Conservation (phyloP, 2,797 vertebrate genomes). For the Cottoperca gobio region DNA sequence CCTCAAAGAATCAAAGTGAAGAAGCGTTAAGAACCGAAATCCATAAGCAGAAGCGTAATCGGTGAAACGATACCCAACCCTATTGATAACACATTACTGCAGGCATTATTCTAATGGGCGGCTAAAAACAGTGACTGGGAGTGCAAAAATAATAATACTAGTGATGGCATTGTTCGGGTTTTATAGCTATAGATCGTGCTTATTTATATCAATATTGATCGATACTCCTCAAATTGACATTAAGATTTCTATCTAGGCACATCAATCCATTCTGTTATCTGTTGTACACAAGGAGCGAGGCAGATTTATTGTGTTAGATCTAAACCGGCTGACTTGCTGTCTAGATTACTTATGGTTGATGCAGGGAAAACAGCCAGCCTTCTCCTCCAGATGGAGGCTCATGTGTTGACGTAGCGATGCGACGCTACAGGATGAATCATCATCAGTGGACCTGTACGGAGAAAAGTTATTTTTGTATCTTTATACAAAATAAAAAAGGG, state of each 20-base stretch:
- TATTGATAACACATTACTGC: too few relatives aligned
- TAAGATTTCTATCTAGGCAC: background rate
- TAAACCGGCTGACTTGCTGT: background rate
- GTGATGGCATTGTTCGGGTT: too few relatives aligned
- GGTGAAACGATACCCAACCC: too few relatives aligned
- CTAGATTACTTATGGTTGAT: background rate
- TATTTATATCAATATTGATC: background rate
- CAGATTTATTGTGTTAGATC: background rate
- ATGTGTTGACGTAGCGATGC: background rate
- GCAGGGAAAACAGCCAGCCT: constrained; percentile 41
- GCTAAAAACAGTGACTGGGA: too few relatives aligned
- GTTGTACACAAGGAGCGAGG: background rate
- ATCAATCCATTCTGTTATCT: background rate
- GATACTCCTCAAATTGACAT: background rate
- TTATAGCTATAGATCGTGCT: background rate
- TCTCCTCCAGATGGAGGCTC: constrained; percentile 41
- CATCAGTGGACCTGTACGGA: background rate
- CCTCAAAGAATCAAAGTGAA: too few relatives aligned
- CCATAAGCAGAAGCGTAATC: too few relatives aligned
- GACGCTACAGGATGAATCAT: background rate
- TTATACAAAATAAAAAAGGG: background rate
- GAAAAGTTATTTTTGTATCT: background rate
- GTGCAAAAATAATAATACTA: too few relatives aligned
- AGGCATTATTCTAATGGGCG: too few relatives aligned
- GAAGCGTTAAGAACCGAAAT: too few relatives aligned